Evolutionary conservation across 2,797 vertebrate genomes (phyloP).

Genomic region (Atherinosoma microstoma): DNA sequence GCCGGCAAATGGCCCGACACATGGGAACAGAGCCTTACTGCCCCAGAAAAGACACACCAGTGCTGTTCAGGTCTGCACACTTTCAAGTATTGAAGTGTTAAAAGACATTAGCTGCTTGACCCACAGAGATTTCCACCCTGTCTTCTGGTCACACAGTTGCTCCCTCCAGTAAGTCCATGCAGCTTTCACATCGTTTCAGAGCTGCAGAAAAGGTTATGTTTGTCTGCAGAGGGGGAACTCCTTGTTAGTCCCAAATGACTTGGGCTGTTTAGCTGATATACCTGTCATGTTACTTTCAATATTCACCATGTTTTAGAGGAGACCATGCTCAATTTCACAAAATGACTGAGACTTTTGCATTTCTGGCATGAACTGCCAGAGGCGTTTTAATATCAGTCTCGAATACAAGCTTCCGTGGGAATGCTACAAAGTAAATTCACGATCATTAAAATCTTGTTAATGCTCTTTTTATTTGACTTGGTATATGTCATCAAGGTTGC

Average conservation of each 20-base stretch:
- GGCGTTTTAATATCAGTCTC: neutral
- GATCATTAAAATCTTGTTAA: constrained; percentile 2
- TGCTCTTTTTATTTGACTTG: neutral
- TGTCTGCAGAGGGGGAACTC: neutral
- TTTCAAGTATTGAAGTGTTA: constrained; percentile 9
- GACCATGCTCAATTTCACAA: neutral
- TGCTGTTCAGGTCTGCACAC: neutral
- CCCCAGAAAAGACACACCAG: neutral
- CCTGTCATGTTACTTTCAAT: neutral
- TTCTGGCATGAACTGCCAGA: neutral
- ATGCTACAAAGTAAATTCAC: neutral
- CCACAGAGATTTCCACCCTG: constrained; percentile 1
- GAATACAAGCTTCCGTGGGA: neutral
- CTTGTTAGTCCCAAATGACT: neutral
- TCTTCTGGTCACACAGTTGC: neutral
- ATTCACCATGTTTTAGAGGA: neutral
- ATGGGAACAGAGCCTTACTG: neutral
- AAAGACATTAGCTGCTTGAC: constrained; percentile 8
- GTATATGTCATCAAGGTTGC: neutral
- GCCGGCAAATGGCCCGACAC: neutral
- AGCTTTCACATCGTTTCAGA: neutral
- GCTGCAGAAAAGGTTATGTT: neutral
- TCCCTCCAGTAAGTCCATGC: neutral
- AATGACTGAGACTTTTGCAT: neutral
- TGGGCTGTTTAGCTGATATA: neutral